Evolutionary conservation across 1,140 invertebrate species (phyloP), one percentile per base, ranked within the genome.

Genomic region (Portunus trituberculatus): DNA sequence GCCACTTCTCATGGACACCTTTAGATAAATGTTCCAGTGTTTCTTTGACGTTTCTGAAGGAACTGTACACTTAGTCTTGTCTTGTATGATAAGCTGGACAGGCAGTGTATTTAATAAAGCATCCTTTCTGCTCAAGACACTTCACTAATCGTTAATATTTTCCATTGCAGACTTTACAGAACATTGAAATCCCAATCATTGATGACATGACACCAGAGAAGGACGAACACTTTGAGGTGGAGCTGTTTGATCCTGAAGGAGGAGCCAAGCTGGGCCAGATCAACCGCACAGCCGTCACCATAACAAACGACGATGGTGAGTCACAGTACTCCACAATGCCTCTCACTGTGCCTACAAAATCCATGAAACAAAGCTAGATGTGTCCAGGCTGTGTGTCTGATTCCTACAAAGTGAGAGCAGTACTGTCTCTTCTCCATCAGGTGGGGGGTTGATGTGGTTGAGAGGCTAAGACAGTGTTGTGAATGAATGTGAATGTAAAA

Each of bases 141-240:
- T 3, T n/a, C 29, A 16, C 39, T n/a, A 87, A 16, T n/a, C 87
- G 2, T 89, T 39, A 25, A 14, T 45, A 32, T n/a, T 48, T 29
- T 48, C 6, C 45, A 52, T 31, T 14, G 82, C 94, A 97, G 97
- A 97, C 96, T 90, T 92, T 96, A 90, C 95, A 96, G 87, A 96
- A 96, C 88, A 97, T 98, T 76, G 97, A 98, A 96, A 98, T 98
- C 95, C 97, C 97, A 0, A 98, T 98, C 92, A 97, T 97, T 67
- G 97, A 98, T 96, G 98, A 98, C 96, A 97, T 97, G 97, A 97
- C 97, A 59, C 97, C 97, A 29, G 98, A 98, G 96, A 98, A 98
- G 96, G 98, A 98, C 96, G 98, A 98, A 96, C 97, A 97, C 96
- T 98, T 98, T 97, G 97, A 98, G 96, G 96, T 98, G n/a, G 97